Evolutionary conservation across 2,888 invertebrate species (phyloP), one percentile per base, ranked within the genome.

Genomic region (Parthenolecanium corni): DNA sequence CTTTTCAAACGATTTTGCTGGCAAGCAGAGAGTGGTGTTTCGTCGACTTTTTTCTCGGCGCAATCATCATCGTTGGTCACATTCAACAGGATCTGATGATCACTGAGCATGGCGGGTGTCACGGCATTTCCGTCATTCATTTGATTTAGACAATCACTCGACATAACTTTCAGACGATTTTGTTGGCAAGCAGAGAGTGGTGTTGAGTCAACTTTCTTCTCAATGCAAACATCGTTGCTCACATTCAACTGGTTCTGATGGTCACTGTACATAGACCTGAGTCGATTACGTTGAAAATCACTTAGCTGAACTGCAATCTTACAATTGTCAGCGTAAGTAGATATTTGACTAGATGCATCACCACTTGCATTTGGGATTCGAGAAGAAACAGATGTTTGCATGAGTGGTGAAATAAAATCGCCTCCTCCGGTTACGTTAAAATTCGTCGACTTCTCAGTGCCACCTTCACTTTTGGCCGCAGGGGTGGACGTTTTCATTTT

Each of bases 241-340:
- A 42, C 14, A 40, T 51, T 61, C 2, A 61, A 36, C 12, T 24
- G 36, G 40, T 61, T 61, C 11, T 61, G 61, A 14, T 51, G 49
- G 21, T 61, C 61, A 24, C 61, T 61, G 23, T 47, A 49, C 31
- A 40, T 38, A 6, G 49, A 36, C 49, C 21, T 49, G 14, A 49
- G 61, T 16, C 12, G 31, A 21, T 61, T 61, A 16, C 21, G 23
- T 61, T 61, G 46, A 11, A n/a, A 61, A 20, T 47, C 61, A 16
- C 31, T 51, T 12, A 49, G 18, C 46, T 31, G 56, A 6, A 9
- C 31, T 31, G 31, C 31, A 31, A 9, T 31, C 9, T 4, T 31
- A 31, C 4, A 4, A 9, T 4, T 4, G 9, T 31, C 31, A 6
- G 9, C 4, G 9, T 6, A 31, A 31, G 31, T 31, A 31, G 31